Conservation (phyloP, 1,140 invertebrate genomes). For the Whitmania pigra region DNA sequence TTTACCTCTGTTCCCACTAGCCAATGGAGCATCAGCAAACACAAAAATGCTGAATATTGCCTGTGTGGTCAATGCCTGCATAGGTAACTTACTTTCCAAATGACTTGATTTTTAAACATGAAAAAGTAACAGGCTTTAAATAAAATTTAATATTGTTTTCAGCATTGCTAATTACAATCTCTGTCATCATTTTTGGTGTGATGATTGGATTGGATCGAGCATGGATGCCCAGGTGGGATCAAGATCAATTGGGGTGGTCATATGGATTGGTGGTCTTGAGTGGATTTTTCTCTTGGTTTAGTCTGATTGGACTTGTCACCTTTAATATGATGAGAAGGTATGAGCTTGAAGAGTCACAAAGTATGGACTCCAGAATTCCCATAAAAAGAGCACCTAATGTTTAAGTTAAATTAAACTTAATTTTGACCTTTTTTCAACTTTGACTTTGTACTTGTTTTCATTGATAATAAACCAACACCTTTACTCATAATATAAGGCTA, state of each 20-base stretch:
- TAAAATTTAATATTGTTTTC: too few species aligned
- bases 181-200: conserved; percentile 73
- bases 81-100: conserved; percentile 12
- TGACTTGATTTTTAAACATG: background rate
- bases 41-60: conserved; percentile 17
- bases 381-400: too few species aligned
- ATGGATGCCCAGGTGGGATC: conserved; percentile 88
- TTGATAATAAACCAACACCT: too few species aligned
- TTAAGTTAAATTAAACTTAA: too few species aligned
- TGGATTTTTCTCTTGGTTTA: conserved; percentile 52
- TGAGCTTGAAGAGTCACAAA: conserved; percentile 14
- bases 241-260: conserved; percentile 87
- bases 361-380: too few species aligned
- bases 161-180: conserved; percentile 66
- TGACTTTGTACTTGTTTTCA: too few species aligned
- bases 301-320: conserved; percentile 13
- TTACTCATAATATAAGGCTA: too few species aligned
- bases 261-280: conserved; percentile 76
- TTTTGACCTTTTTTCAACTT: too few species aligned
- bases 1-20: conserved; percentile 20
- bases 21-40: conserved; percentile 14
- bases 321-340: conserved; percentile 22
- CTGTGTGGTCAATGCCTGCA: conserved; percentile 16
- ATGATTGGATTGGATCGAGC: conserved; percentile 69
- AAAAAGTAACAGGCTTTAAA: conserved; percentile 4